phyloP scores from a whole-genome alignment of 2,888 invertebrate species.

The Polylopha cassiicola region DNA sequence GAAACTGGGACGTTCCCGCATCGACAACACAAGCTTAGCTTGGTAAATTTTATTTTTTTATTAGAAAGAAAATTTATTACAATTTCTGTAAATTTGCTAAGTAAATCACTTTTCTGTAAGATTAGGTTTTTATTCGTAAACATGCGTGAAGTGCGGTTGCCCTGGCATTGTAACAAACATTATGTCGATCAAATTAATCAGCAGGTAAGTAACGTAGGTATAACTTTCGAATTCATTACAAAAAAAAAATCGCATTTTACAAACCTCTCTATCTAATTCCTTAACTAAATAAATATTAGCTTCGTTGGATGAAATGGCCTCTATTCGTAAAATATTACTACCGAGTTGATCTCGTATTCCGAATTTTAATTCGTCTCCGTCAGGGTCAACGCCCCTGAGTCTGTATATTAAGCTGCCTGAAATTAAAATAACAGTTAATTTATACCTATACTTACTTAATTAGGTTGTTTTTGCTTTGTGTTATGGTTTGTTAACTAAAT shows the following conservation, averaged over 20 bases:
- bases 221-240: not conserved
- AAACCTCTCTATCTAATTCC: constrained; percentile 93
- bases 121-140: too few relatives aligned
- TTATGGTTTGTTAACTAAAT: too few relatives aligned
- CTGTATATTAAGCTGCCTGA: constrained; percentile 89
- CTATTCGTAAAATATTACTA: constrained; percentile 89
- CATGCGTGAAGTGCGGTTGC: too few relatives aligned
- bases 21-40: too few relatives aligned
- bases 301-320: constrained; percentile 87
- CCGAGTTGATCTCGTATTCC: constrained; percentile 88
- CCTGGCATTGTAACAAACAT: too few relatives aligned
- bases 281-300: constrained; percentile 92
- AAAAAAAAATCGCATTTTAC: constrained; percentile 25
- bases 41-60: too few relatives aligned
- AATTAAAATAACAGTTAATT: constrained; percentile 38
- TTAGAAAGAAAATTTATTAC: too few relatives aligned
- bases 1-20: too few relatives aligned
- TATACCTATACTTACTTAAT: not conserved
- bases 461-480: too few relatives aligned
- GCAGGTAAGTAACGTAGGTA: not conserved
- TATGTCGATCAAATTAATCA: too few relatives aligned
- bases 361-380: constrained; percentile 89
- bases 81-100: too few relatives aligned
- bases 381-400: constrained; percentile 88
- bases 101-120: too few relatives aligned